Percentiles rank a stretch among this genome's conserved stretches.
Conservation (phyloP, 2,797 vertebrate genomes). For the Mallotus villosus region DNA sequence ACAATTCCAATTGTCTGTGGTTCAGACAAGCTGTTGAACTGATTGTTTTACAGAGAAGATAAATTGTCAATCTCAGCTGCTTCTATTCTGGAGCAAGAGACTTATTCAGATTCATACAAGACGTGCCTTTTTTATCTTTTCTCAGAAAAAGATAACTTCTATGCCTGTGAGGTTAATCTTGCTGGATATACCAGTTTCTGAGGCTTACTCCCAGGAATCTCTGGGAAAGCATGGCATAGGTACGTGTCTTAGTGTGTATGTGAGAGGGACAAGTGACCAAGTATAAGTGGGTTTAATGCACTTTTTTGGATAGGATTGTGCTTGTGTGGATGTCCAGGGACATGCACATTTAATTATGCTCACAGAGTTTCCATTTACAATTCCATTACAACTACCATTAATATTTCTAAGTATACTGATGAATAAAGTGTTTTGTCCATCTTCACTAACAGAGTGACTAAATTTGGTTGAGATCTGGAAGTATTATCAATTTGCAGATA, state of each 20-base stretch:
- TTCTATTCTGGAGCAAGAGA: not conserved
- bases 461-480: too few relatives aligned
- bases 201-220: constrained; percentile 64
- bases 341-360: too few relatives aligned
- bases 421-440: too few relatives aligned
- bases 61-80: too few relatives aligned
- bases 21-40: not conserved
- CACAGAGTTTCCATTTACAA: too few relatives aligned
- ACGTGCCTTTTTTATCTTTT: constrained; percentile 22
- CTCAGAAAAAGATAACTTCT: constrained; percentile 65
- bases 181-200: constrained; percentile 22
- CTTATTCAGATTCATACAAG: too few relatives aligned
- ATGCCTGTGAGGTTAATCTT: constrained; percentile 63
- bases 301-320: not conserved
- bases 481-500: too few relatives aligned
- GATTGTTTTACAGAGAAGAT: not conserved
- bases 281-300: not conserved
- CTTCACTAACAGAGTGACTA: too few relatives aligned
- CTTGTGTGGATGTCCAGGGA: not conserved
- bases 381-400: too few relatives aligned
- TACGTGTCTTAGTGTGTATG: constrained; percentile 35
- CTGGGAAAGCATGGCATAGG: constrained; percentile 71
- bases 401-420: too few relatives aligned
- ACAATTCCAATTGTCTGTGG: not conserved
- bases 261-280: not conserved